Evolutionary conservation across 1,140 invertebrate species (phyloP).

Genomic region (Ditylenchus dipsaci): DNA sequence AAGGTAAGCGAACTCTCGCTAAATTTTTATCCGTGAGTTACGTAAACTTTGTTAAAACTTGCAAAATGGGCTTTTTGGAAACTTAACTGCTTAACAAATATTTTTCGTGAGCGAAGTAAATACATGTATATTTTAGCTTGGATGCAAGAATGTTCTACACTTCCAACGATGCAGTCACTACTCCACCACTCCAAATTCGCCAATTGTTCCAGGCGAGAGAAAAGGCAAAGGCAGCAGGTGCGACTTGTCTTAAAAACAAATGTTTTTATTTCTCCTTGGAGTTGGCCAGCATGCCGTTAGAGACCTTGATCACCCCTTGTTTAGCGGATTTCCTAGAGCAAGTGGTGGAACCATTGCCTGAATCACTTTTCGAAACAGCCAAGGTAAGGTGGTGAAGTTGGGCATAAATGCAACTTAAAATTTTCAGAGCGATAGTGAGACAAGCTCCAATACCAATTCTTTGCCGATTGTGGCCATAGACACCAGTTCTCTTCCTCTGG

Average conservation of each 20-base stretch:
- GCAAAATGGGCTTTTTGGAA: too few relatives aligned
- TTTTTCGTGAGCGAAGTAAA: too few relatives aligned
- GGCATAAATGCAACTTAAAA: too few relatives aligned
- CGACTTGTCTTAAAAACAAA: constrained; percentile 34
- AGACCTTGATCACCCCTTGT: constrained; percentile 87
- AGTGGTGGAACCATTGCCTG: constrained; percentile 78
- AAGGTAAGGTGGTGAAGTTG: constrained; percentile 1
- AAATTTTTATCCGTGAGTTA: too few relatives aligned
- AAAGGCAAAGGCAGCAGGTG: constrained; percentile 11
- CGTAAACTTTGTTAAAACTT: neutral
- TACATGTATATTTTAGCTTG: constrained; percentile 13
- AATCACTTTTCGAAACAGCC: constrained; percentile 37
- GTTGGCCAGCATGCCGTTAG: constrained; percentile 59
- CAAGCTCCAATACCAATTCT: constrained; percentile 2
- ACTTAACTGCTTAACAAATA: too few relatives aligned
- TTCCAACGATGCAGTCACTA: constrained; percentile 30
- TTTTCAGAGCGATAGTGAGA: constrained; percentile 1
- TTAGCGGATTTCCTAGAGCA: constrained; percentile 90
- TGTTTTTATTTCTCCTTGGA: constrained; percentile 53
- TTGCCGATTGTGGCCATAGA: constrained; percentile 55
- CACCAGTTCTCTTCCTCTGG: constrained; percentile 84
- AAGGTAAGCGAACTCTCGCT: constrained; percentile 6
- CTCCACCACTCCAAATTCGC: constrained; percentile 14
- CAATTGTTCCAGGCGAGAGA: constrained; percentile 10
- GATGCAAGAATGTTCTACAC: constrained; percentile 49